Evolutionary conservation across 2,888 invertebrate genomes (phyloP), one percentile per base, ranked within the genome.

Genomic region (Mythimna loreyi): DNA sequence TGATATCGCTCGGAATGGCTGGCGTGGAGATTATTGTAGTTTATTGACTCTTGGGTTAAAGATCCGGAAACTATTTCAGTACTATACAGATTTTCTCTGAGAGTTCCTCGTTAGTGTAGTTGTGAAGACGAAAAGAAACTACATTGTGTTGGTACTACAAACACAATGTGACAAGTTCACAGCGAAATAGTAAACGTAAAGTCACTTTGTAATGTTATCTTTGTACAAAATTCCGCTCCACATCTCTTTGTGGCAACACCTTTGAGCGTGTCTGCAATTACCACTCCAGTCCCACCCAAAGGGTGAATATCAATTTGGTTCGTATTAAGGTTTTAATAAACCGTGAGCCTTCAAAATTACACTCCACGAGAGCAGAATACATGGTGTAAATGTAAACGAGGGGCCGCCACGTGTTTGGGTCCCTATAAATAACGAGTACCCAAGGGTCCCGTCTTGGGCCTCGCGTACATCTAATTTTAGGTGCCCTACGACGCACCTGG

Each of bases 251-350:
- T 64, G 21, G 59, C n/a, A 25, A 36, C 55, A 49, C 63, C 62
- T 66, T 62, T 65, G 74, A 72, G 69, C 61, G 70, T 67, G 58
- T 60, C 71, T 70, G 62, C 60, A 69, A 77, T 74, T 74, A 77
- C 67, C 72, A 73, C 72, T 67, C 55, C 33, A 56, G 60, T 61
- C 67, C 72, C 60, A 36, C 16, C 52, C 67, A 72, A 81, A 70
- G 81, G 82, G 74, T 83, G 83, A 83, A 83, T 80, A 83, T 83
- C 83, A 83, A 83, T 83, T 87, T 81, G 81, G 76, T 81, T 72
- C 84, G 83, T 83, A 87, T 86, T 85, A 87, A 87, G 83, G 84
- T 84, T 85, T 82, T 87, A 87, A 86, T 87, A 87, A 83, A 84
- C 83, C 60, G 82, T 85, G 75, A 83, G 81, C 82, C 80, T 80